These are phyloP conservation scores for Artibeus jamaicensis DNA, from an alignment of 2,797 vertebrate species.

Conservation along the genomic window DNA sequence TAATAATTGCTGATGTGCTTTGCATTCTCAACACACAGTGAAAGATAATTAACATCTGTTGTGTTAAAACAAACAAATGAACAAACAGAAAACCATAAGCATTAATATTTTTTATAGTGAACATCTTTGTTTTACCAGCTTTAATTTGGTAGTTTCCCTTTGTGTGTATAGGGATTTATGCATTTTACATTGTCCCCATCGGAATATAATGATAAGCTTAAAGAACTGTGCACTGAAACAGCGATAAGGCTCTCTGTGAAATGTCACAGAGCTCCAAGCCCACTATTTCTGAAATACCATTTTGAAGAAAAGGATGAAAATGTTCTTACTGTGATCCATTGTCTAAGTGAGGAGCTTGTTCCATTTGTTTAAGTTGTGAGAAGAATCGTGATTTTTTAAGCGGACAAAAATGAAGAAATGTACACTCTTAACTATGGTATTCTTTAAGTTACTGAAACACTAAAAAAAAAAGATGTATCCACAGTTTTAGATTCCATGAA, in stretches of 20 bases:
- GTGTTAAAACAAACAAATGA: not conserved
- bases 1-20: slow-evolving; percentile 5
- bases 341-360: not conserved
- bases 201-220: not conserved
- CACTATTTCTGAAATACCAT: not conserved
- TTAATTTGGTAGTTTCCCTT: slow-evolving; percentile 40
- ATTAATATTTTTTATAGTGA: slow-evolving; percentile 44
- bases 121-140: slow-evolving; percentile 7
- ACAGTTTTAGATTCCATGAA: not conserved
- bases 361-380: not conserved
- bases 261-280: not conserved
- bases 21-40: not conserved
- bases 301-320: slow-evolving; percentile 2
- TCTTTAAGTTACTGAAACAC: not conserved
- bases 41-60: slow-evolving; percentile 71
- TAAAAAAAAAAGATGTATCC: not conserved
- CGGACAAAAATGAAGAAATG: not conserved
- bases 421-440: not conserved
- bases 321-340: not conserved
- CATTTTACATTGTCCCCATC: not conserved
- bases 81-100: not conserved
- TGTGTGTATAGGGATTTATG: not conserved
- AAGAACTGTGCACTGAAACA: not conserved
- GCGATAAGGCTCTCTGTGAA: not conserved
- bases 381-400: not conserved